Evolutionary conservation across 2,797 vertebrate species (phyloP).

Genomic region (Characodon lateralis): DNA sequence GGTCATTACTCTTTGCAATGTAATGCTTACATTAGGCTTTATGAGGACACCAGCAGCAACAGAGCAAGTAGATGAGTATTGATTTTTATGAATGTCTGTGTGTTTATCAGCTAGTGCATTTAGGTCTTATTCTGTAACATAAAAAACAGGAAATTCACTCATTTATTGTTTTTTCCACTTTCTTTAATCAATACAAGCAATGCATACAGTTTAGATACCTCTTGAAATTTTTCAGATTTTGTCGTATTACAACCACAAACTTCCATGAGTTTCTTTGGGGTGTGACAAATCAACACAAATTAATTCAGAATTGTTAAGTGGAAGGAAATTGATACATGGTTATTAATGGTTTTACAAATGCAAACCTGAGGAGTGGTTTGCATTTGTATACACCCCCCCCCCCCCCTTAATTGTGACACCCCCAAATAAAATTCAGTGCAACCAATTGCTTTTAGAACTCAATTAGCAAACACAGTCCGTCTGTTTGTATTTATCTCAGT

Average conservation of each 20-base stretch:
- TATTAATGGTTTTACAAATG: background rate
- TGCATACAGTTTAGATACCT: background rate
- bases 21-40: constrained; percentile 23
- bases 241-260: background rate
- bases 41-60: constrained; percentile 14
- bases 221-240: background rate
- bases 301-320: background rate
- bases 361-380: background rate
- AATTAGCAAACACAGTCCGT: too few species aligned
- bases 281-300: background rate
- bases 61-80: constrained; percentile 49
- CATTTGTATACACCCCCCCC: background rate
- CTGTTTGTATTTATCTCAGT: too few species aligned
- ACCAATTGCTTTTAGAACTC: too few species aligned
- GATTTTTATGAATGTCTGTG: constrained; percentile 56
- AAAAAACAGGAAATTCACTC: constrained; percentile 36
- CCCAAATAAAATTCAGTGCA: background rate
- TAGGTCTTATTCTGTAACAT: constrained; percentile 25
- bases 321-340: background rate
- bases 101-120: constrained; percentile 53
- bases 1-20: constrained; percentile 9
- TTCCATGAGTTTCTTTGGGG: background rate
- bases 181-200: constrained; percentile 34
- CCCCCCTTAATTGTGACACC: background rate
- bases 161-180: background rate